These are phyloP conservation scores for Riparia riparia DNA, from an alignment of 2,113 vertebrate genomes.

Conservation along the genomic window DNA sequence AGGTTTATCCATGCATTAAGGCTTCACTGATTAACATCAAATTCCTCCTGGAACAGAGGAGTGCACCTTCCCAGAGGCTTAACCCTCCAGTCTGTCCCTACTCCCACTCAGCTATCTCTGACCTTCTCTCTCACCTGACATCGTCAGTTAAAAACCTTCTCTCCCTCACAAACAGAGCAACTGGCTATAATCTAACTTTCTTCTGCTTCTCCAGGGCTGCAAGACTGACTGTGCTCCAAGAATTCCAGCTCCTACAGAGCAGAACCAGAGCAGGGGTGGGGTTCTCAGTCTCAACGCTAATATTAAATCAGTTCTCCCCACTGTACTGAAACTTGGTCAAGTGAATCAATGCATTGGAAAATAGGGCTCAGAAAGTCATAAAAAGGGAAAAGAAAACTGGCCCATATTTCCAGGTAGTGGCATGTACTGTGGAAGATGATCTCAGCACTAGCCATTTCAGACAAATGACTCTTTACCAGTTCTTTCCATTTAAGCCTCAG, in stretches of 20 bases:
- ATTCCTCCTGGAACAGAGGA: neutral
- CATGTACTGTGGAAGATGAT: neutral
- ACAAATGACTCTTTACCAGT: slow-evolving; percentile 26
- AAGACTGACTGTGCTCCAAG: neutral
- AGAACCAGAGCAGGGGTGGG: neutral
- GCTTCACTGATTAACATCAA: neutral
- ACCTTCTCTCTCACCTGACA: neutral
- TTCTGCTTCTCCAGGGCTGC: neutral
- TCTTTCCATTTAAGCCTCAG: slow-evolving; percentile 52
- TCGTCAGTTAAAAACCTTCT: neutral
- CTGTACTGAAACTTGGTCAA: neutral
- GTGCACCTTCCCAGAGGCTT: neutral
- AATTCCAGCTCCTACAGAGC: neutral
- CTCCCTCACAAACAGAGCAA: neutral
- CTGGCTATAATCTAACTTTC: neutral
- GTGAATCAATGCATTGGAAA: neutral
- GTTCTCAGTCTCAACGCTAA: neutral
- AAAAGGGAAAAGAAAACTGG: neutral
- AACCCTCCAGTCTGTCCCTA: neutral
- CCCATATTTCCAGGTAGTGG: neutral
- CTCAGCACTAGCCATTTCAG: slow-evolving; percentile 5
- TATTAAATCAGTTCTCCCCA: neutral
- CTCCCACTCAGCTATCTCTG: neutral
- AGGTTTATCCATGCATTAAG: neutral
- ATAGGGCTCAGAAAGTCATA: neutral